Percentiles rank a stretch among this genome's conserved stretches.
Evolutionary conservation across 2,113 vertebrate genomes (phyloP).

Genomic region (Todiramphus saurophagus): DNA sequence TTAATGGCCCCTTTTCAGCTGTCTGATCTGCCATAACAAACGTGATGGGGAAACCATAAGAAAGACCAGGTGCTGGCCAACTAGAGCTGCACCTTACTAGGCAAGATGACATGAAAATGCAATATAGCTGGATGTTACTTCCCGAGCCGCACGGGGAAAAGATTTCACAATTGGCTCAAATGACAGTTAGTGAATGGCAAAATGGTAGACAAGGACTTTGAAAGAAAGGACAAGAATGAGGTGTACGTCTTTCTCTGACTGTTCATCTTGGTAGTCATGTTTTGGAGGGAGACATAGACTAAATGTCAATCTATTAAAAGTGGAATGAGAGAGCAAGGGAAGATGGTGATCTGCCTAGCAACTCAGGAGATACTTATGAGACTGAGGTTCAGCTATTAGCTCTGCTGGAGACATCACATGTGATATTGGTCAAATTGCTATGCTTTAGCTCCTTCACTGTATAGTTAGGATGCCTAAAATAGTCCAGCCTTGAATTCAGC

Average conservation of each 20-base stretch:
- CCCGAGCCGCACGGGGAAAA: not conserved
- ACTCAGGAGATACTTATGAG: not conserved
- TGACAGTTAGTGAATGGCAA: not conserved
- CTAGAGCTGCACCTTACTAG: not conserved
- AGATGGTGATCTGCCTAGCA: not conserved
- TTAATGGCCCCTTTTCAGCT: not conserved
- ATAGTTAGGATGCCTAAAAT: not conserved
- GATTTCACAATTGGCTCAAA: not conserved
- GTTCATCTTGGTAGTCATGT: not conserved
- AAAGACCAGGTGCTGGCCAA: not conserved
- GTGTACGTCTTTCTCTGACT: not conserved
- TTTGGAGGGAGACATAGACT: not conserved
- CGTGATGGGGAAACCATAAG: not conserved
- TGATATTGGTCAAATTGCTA: not conserved
- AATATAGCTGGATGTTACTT: not conserved
- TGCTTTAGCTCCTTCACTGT: not conserved
- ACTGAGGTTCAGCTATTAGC: not conserved
- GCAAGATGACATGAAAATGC: rapidly evolving
- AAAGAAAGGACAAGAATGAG: not conserved
- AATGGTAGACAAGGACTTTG: not conserved
- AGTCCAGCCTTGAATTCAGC: not conserved
- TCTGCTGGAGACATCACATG: not conserved
- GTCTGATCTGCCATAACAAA: not conserved
- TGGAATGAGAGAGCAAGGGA: not conserved
- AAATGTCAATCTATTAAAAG: not conserved